Evolutionary conservation across 2,797 vertebrate genomes (phyloP).

Genomic region (Xyrichtys novacula): DNA sequence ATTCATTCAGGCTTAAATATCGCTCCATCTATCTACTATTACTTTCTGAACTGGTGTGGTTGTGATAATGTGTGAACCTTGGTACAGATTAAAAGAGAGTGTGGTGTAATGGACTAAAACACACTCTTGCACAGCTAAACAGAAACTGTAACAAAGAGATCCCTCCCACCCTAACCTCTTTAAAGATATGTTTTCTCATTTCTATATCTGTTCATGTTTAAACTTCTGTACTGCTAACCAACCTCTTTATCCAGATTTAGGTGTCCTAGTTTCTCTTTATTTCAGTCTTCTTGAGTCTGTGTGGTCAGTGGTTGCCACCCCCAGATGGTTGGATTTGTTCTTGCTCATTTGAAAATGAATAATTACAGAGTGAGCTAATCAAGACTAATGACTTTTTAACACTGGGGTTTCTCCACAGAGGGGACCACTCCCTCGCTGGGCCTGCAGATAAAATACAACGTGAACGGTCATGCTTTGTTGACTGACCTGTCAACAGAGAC

Average conservation of each 20-base stretch:
- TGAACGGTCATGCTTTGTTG: conserved; percentile 55
- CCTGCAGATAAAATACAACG: conserved; percentile 56
- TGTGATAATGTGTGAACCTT: no score
- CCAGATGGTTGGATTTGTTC: conserved; percentile 40
- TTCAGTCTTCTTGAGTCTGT: conserved; percentile 6
- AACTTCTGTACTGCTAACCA: neutral
- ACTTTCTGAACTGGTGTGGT: no score
- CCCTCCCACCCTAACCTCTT: no score
- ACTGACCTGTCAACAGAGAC: conserved; percentile 49
- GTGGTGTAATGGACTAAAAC: no score
- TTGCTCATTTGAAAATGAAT: conserved; percentile 36
- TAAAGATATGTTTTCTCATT: no score
- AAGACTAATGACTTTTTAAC: conserved; percentile 78
- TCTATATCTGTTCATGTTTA: no score
- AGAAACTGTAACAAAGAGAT: no score
- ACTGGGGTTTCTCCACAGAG: conserved; percentile 13
- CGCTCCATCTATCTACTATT: no score
- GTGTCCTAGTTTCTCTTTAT: neutral
- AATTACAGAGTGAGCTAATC: conserved; percentile 56
- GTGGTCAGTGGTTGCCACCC: conserved; percentile 19
- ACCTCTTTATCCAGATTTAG: neutral
- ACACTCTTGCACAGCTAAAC: no score
- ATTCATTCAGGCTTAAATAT: no score
- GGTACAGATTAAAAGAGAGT: no score
- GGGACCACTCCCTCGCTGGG: conserved; percentile 24